phyloP scores from a whole-genome alignment of 2,888 invertebrate species.

The Diogma glabrata region DNA sequence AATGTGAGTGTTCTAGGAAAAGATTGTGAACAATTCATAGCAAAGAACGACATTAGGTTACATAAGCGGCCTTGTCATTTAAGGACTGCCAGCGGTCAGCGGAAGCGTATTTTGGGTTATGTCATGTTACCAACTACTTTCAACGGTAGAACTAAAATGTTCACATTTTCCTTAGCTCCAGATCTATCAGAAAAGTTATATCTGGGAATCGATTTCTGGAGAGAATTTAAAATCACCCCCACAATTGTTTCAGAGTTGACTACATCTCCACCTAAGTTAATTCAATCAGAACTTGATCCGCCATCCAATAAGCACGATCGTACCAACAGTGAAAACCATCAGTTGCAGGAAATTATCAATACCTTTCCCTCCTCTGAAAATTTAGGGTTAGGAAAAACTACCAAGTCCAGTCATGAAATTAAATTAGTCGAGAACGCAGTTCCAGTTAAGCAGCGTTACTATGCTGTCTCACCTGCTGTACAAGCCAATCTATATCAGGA shows the following conservation, averaged over 20 bases:
- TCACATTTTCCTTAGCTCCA: neutral
- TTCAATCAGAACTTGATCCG: too few relatives aligned
- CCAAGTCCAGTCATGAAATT: conserved; percentile 15
- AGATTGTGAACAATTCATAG: neutral
- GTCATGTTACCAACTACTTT: neutral
- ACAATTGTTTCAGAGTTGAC: neutral
- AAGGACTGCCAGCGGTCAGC: neutral
- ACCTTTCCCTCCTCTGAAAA: neutral
- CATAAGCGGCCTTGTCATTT: neutral
- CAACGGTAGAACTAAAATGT: neutral
- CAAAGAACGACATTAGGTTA: neutral
- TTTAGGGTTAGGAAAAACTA: conserved; percentile 16
- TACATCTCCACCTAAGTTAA: neutral
- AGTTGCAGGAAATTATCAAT: neutral
- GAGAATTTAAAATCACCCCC: neutral
- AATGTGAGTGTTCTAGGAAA: neutral
- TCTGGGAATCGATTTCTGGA: neutral
- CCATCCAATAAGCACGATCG: neutral
- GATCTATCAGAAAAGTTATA: neutral
- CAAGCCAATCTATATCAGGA: conserved; percentile 20
- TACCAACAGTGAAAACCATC: neutral
- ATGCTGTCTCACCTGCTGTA: conserved; percentile 18
- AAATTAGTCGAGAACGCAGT: conserved; percentile 15
- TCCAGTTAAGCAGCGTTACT: conserved; percentile 18
- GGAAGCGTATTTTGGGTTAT: neutral